These are phyloP conservation scores for Zaprionus vittiger DNA, from an alignment of 1,140 invertebrate genomes.

Conservation along the genomic window DNA sequence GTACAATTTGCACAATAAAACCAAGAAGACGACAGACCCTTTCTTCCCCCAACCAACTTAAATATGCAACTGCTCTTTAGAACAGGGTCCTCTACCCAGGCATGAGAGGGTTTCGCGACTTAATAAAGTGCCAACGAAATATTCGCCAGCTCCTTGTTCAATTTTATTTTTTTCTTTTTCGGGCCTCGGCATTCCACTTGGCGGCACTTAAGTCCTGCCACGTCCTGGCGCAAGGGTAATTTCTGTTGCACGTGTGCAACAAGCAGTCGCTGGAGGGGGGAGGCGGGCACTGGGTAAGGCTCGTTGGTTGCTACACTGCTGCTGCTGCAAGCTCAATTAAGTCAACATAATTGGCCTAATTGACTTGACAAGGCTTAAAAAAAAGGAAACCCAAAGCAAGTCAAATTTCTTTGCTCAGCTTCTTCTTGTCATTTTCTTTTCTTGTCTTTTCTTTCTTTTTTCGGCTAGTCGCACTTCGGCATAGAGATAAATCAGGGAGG, in stretches of 20 bases:
- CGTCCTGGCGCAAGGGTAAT: constrained; percentile 45
- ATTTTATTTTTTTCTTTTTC: constrained; percentile 29
- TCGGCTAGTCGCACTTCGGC: constrained; percentile 5
- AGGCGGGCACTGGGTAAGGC: constrained; percentile 12
- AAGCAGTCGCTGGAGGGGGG: background rate
- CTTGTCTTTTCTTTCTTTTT: background rate
- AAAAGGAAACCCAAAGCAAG: constrained; percentile 28
- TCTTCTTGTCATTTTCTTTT: constrained; percentile 1
- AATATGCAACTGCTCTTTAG: constrained; percentile 25
- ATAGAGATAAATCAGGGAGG: constrained; percentile 14
- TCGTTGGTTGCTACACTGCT: constrained; percentile 25
- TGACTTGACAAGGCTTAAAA: constrained; percentile 62
- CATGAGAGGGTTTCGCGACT: constrained; percentile 1
- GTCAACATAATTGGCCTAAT: constrained; percentile 78
- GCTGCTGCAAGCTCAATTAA: constrained; percentile 74
- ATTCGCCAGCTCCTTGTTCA: constrained; percentile 50
- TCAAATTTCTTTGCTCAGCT: constrained; percentile 12
- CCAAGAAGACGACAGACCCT: background rate
- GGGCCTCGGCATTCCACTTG: constrained; percentile 73
- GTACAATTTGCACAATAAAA: constrained; percentile 6
- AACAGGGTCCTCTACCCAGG: background rate
- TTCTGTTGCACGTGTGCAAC: constrained; percentile 59
- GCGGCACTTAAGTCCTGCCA: constrained; percentile 58
- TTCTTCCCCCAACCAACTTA: background rate
- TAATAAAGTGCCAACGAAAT: constrained; percentile 69